Percentiles rank a stretch among this genome's conserved stretches.
Conservation (phyloP, 2,797 vertebrate species). For the Sphenodon punctatus region DNA sequence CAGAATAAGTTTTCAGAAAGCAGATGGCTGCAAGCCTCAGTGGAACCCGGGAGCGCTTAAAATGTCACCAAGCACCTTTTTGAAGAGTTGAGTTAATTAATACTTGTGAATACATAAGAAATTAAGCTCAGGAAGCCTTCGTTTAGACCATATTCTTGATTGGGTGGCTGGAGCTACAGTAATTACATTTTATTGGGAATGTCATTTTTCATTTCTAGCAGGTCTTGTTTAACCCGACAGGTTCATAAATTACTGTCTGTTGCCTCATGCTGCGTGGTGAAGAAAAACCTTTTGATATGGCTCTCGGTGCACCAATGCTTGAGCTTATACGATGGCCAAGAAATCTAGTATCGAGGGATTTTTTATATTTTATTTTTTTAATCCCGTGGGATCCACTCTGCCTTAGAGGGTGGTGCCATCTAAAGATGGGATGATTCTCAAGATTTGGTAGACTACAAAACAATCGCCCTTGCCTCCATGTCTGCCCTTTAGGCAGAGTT, state of each 20-base stretch:
- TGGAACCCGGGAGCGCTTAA: constrained; percentile 14
- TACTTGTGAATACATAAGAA: constrained; percentile 38
- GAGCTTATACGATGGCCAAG: background rate
- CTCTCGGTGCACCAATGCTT: background rate
- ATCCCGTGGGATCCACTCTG: background rate
- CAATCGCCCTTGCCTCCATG: too few relatives aligned
- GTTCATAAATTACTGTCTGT: constrained; percentile 45
- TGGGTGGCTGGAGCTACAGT: constrained; percentile 20
- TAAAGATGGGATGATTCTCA: too few relatives aligned
- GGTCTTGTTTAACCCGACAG: constrained; percentile 27
- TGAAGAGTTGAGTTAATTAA: constrained; percentile 51
- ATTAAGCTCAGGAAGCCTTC: constrained; percentile 35
- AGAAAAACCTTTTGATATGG: background rate
- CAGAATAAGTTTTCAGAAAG: background rate
- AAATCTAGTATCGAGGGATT: fast-evolving
- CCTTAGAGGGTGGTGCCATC: background rate
- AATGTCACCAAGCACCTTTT: constrained; percentile 25
- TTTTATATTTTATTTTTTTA: too few relatives aligned
- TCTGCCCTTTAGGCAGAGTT: too few relatives aligned
- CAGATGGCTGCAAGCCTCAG: constrained; percentile 21
- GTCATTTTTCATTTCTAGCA: constrained; percentile 59
- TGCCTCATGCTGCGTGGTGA: constrained; percentile 10
- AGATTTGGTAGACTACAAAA: too few relatives aligned
- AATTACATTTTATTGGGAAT: constrained; percentile 41
- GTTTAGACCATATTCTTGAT: background rate